Base-by-base conservation (phyloP, 2,797 vertebrate species). In the Phylloscopus collybita region DNA sequence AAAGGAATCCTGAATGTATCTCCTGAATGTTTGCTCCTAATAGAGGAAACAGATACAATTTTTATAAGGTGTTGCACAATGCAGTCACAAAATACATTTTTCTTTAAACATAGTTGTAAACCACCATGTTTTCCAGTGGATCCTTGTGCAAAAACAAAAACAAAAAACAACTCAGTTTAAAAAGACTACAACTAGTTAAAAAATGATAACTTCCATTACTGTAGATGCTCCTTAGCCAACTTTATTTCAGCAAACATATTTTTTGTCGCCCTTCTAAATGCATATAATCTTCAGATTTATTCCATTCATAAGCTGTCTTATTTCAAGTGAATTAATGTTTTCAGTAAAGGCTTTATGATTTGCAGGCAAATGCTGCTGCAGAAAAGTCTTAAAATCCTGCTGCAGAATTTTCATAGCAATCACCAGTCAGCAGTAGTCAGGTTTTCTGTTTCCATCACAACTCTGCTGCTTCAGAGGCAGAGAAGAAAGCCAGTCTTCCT, bases 271-370 rank as follows among this genome's bases (percentile, higher is more conserved):
- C 15, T 78, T 94, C 56, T 69, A 81, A 88, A 71, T 22, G 5
- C 25, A 74, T 21, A 38, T 69, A 92, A 80, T 78, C 30, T 61
- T 89, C 32, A 73, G 18, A 90, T 93, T 80, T 90, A 91, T 88
- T 92, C 65, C 11, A 20, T 71, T 90, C 57, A 59, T 61, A 80
- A 80, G 11, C 32, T 61, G 45, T 38, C 56, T 88, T 57, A 61
- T 80, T 91, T 89, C 73, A 89, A 91, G 53, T 5, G 5, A 64
- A 88, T 47, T 5, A 88, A 65, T 74, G 25, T 80, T 38, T 69
- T 83, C 1, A 1, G 50, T 65, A 64, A 32, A 80, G 40, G 10
- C 27, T 78, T 86, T 80, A 59, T 66, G 54, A 74, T 87, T 73
- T 92, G 71, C 15, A 73, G 82, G 50, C 65, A 91, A 67, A 83